phyloP scores from a whole-genome alignment of 2,797 vertebrate species.

The Pantherophis alleghaniensis region DNA sequence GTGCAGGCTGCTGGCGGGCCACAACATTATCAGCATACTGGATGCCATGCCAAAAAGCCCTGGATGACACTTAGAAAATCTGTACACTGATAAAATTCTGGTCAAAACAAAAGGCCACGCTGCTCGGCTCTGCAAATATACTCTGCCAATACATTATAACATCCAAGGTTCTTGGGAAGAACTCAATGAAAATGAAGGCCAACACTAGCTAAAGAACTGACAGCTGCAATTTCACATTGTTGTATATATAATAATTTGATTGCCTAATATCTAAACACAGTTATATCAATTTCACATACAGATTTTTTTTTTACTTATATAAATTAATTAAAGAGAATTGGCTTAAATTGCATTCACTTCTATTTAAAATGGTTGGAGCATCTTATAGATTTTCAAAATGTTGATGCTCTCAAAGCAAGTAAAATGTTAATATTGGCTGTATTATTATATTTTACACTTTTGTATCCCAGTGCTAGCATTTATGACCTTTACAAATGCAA shows the following conservation, averaged over 20 bases:
- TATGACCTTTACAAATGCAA: not conserved
- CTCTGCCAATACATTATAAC: not conserved
- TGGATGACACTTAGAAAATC: not conserved
- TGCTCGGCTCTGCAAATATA: not conserved
- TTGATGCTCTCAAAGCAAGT: not conserved
- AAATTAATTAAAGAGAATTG: not conserved
- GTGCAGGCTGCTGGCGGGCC: too few relatives aligned
- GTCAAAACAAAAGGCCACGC: not conserved
- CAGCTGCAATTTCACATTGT: not conserved
- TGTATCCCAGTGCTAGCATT: too few relatives aligned
- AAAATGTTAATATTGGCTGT: not conserved
- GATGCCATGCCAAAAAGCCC: not conserved
- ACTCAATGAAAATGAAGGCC: not conserved
- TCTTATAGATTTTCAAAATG: not conserved
- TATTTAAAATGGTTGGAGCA: not conserved
- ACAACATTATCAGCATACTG: not conserved
- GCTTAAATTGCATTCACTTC: not conserved
- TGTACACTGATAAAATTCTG: not conserved
- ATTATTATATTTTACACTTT: not conserved
- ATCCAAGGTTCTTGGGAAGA: not conserved
- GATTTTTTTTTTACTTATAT: not conserved
- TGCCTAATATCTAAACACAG: not conserved
- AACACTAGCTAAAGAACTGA: not conserved
- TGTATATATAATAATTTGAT: not conserved
- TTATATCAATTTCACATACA: not conserved